Evolutionary conservation across 2,113 vertebrate species (phyloP), one percentile per base, ranked within the genome.

Genomic region (Empidonax alnorum): DNA sequence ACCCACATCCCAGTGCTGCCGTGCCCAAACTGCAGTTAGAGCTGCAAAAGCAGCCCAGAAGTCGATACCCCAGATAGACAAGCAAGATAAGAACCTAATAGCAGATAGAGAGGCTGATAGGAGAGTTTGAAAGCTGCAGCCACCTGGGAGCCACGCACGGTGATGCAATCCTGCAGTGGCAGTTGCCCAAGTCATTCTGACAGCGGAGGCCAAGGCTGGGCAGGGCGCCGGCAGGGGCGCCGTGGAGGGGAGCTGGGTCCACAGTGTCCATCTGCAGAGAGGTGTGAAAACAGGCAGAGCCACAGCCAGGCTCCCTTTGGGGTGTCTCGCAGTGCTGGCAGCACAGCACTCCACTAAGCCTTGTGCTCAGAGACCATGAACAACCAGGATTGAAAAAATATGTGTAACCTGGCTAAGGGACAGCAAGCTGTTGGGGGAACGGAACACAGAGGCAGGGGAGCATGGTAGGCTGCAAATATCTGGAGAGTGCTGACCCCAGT

Each of bases 361-460:
- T 52, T 55, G 82, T 93, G 91, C 78, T 94, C 95, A 94, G 79
- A 87, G 74, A 93, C 71, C 93, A 77, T 69, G 92, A 93, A 91
- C 53, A 84, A 74, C 50, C 3, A 0, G 76, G 93, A 92, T 84
- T 95, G 89, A 94, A 96, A 96, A 97, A 95, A 91, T 90, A 93
- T 87, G 93, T 88, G 73, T 46, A 95, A 89, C 84, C 87, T 96
- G 95, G 95, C 93, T 77, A 66, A 91, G 93, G 90, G 87, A 96
- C 91, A 93, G 71, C 89, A 76, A 66, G 67, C 67, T 94, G 90
- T 84, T 72, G 81, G 75, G 80, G 89, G 77, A 87, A 55, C 0
- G 6, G 67, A 87, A 59, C 7, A 62, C 78, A 63, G 74, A 80
- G 71, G 88, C 71, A 88, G 55, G 82, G 78, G 71, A 82, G 52